A percentile compares a stretch with the other conserved stretches of the same genome.
Evolutionary conservation across 35 echinoderm and acorn worm genomes (phyloP).

Genomic region (Stichopus chloronotus): DNA sequence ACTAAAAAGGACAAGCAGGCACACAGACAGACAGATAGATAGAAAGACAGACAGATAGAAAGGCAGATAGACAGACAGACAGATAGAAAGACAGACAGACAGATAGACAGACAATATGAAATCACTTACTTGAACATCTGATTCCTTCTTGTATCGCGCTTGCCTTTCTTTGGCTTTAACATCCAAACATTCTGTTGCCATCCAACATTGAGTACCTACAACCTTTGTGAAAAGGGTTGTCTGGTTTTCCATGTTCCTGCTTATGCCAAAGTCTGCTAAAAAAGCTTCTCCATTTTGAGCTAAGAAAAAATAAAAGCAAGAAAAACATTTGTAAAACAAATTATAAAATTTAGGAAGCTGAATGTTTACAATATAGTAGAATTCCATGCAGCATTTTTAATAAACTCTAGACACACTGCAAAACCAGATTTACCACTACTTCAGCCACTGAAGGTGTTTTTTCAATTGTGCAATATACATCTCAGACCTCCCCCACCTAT

Average conservation of each 20-base stretch:
- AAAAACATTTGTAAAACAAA: neutral
- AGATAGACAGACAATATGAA: too few species aligned
- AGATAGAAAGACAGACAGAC: too few species aligned
- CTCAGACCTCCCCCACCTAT: too few species aligned
- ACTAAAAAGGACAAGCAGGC: too few species aligned
- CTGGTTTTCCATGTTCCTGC: neutral
- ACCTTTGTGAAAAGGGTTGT: neutral
- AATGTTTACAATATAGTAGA: neutral
- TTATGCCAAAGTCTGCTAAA: conserved; percentile 46
- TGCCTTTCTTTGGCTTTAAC: too few species aligned
- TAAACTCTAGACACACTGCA: too few species aligned
- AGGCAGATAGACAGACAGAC: too few species aligned
- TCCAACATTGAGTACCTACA: conserved; percentile 27
- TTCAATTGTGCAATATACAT: too few species aligned
- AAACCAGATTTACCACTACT: too few species aligned
- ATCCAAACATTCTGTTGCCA: conserved; percentile 15
- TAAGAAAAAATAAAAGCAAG: neutral
- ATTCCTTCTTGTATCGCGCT: neutral
- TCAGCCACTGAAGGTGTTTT: too few species aligned
- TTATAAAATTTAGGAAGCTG: neutral
- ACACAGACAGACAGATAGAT: too few species aligned
- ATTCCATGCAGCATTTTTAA: neutral
- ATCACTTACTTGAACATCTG: conserved; percentile 23
- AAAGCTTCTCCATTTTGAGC: neutral
- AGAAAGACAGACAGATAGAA: too few species aligned